Evolutionary conservation across 2,888 invertebrate genomes (phyloP), one percentile per base, ranked within the genome.

Genomic region (Auanema sp.): DNA sequence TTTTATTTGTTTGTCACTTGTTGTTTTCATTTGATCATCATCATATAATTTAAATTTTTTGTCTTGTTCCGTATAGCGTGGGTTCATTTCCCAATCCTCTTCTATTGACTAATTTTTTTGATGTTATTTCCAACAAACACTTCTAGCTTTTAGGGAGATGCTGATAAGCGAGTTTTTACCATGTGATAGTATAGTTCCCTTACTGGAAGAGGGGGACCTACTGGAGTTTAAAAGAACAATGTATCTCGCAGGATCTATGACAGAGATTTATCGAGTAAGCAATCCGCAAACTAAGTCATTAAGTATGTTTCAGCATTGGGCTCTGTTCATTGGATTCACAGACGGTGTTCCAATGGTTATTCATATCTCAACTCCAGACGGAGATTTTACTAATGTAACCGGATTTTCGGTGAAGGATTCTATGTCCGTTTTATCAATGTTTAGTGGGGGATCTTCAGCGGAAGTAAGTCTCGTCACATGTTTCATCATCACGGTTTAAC

Each of bases 251-350:
- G 14, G 43, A 21, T 21, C 58, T 14, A 57, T 53, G 42, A 58
- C 58, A 1, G 25, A 58, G 18, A 43, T 58, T 6, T 63, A 63
- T 43, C 51, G 58, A 42, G 63, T 63, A 23, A 40, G 63, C 25
- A 21, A 4, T 10, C 10, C 21, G 24, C 33, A 33, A 33, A 33
- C 8, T 33, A n/a, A n/a, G n/a, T 33, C 8, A 8, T 33, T 33
- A 33, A 33, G 33, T 33, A 5, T 8, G 23, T 51, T 75, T 58
- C 52, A 79, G 79, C 80, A 80, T 58, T 80, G 80, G 80, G 80
- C 70, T 10, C 65, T 80, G 8, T 79, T 69, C 65, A 64, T 77
- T 12, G 78, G 78, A 1, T 41, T 66, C 8, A 16, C 64, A 11
- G 72, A 76, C 1, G 71, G 62, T 6, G 58, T 60, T 6, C 64